Percentiles rank a stretch among this genome's conserved stretches.
These are phyloP conservation scores for Drosophila macrospina DNA, from an alignment of 2,888 invertebrate genomes.

Conservation along the genomic window DNA sequence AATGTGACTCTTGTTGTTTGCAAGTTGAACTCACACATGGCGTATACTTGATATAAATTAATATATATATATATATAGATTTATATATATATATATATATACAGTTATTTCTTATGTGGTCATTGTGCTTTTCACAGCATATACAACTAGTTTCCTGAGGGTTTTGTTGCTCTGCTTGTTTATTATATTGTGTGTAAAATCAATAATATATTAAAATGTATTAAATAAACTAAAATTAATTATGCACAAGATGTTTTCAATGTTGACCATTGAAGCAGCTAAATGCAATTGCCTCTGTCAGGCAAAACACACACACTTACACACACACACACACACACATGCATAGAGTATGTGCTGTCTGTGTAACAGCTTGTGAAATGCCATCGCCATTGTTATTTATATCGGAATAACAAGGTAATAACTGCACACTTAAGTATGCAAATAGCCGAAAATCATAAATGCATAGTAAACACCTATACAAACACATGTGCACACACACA, in stretches of 20 bases:
- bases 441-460: constrained; percentile 74
- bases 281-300: constrained; percentile 57
- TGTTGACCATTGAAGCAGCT: constrained; percentile 44
- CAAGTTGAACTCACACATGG: constrained; percentile 8
- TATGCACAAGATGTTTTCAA: constrained; percentile 70
- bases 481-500: constrained; percentile 1
- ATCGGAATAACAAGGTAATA: constrained; percentile 82
- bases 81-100: constrained; percentile 36
- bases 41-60: constrained; percentile 55
- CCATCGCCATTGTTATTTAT: constrained; percentile 70
- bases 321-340: constrained; percentile 3
- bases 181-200: constrained; percentile 45
- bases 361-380: constrained; percentile 48
- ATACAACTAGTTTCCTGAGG: constrained; percentile 12
- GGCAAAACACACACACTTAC: constrained; percentile 16
- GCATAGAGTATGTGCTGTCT: constrained; percentile 5
- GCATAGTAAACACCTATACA: constrained; percentile 56
- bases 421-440: constrained; percentile 83
- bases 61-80: constrained; percentile 28
- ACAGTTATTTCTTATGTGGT: constrained; percentile 11
- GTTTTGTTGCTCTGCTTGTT: constrained; percentile 3
- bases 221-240: constrained; percentile 79
- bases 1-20: no score
- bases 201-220: constrained; percentile 77
- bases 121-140: neutral